Evolutionary conservation across 2,888 invertebrate genomes (phyloP).

Genomic region (Alentia gelatinosa): DNA sequence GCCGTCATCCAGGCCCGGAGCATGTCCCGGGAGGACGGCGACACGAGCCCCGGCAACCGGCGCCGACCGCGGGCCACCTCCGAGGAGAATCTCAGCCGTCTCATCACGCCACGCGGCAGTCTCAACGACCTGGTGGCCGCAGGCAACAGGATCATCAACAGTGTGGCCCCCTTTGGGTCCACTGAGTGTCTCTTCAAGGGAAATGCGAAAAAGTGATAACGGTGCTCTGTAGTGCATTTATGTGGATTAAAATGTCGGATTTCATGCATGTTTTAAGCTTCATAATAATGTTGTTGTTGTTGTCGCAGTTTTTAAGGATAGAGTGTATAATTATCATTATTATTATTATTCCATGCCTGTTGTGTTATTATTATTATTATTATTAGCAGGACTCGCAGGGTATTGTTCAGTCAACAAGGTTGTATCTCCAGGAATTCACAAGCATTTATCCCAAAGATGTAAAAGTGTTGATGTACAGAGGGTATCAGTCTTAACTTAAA

Average conservation of each 20-base stretch:
- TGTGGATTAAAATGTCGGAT: no score
- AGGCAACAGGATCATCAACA: slow-evolving; percentile 42
- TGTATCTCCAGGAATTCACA: not conserved
- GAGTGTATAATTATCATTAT: no score
- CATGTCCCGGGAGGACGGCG: not conserved
- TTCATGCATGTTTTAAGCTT: no score
- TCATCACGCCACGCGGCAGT: not conserved
- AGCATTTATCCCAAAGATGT: not conserved
- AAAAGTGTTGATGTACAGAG: not conserved
- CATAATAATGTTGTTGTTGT: no score
- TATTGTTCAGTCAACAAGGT: not conserved
- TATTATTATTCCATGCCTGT: no score
- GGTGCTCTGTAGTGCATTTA: slow-evolving; percentile 8
- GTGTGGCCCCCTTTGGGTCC: slow-evolving; percentile 33
- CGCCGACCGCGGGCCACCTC: not conserved
- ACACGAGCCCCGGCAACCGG: not conserved
- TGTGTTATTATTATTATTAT: no score
- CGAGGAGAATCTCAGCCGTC: slow-evolving; percentile 30
- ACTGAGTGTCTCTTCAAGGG: slow-evolving; percentile 14
- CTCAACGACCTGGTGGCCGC: slow-evolving; percentile 24
- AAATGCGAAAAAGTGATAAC: not conserved
- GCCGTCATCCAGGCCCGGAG: slow-evolving; percentile 54
- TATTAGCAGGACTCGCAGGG: not conserved
- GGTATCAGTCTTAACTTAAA: no score
- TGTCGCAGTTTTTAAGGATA: no score